Percentiles rank a stretch among this genome's conserved stretches.
These are phyloP conservation scores for Neopipo cinnamomea DNA, from an alignment of 2,113 vertebrate species.

Conservation along the genomic window DNA sequence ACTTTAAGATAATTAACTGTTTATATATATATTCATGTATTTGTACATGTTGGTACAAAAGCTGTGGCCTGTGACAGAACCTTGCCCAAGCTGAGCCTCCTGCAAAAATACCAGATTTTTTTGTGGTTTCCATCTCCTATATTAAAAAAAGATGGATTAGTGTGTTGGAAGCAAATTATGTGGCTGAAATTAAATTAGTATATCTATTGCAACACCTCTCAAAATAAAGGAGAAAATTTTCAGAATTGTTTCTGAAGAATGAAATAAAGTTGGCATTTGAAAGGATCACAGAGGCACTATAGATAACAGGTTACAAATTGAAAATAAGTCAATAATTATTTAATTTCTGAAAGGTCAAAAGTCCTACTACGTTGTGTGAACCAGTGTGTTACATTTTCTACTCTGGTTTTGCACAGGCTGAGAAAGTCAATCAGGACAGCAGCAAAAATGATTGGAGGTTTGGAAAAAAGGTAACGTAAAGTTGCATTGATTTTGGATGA, in stretches of 20 bases:
- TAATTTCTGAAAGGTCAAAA: background rate
- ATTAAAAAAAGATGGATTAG: background rate
- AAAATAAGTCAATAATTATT: background rate
- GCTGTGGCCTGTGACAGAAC: background rate
- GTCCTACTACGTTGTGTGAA: background rate
- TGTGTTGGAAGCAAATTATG: background rate
- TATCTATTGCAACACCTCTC: background rate
- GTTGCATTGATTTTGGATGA: background rate
- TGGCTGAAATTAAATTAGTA: background rate
- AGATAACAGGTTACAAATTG: background rate
- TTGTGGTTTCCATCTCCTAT: background rate
- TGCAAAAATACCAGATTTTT: background rate
- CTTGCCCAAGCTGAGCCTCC: background rate
- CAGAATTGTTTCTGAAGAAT: background rate
- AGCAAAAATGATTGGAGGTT: background rate
- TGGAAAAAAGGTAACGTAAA: background rate
- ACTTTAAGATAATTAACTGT: conserved; percentile 35
- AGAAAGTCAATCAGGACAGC: background rate
- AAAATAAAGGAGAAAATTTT: background rate
- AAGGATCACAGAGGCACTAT: background rate
- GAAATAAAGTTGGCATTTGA: background rate
- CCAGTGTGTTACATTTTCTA: background rate
- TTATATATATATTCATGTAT: background rate
- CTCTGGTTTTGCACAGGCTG: background rate
- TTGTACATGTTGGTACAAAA: background rate